A percentile compares a stretch with the other conserved stretches of the same genome.
These are phyloP conservation scores for Diabrotica balteata DNA, from an alignment of 2,888 invertebrate genomes.

Conservation along the genomic window DNA sequence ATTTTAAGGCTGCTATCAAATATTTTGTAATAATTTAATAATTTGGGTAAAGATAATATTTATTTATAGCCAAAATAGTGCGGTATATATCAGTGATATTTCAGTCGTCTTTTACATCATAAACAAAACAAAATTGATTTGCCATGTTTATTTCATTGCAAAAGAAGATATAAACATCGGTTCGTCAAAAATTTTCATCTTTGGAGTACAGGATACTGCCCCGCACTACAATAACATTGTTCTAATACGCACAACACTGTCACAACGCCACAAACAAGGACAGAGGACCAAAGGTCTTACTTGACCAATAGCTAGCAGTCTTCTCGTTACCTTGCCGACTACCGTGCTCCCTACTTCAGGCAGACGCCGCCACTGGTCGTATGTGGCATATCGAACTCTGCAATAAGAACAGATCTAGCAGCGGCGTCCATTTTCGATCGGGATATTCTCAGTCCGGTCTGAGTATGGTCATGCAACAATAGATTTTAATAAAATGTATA, in stretches of 20 bases:
- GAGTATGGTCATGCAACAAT: not conserved
- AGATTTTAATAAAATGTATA: not conserved
- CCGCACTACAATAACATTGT: constrained; percentile 56
- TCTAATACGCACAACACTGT: constrained; percentile 60
- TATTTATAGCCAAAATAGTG: too few species aligned
- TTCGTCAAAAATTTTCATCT: constrained; percentile 5
- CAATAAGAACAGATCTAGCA: constrained; percentile 68
- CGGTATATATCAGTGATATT: too few species aligned
- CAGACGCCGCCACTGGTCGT: constrained; percentile 63
- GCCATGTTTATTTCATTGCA: too few species aligned
- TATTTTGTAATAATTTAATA: not conserved
- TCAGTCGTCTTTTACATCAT: too few species aligned
- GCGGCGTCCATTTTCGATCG: constrained; percentile 60
- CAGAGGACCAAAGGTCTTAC: constrained; percentile 57
- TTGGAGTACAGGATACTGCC: constrained; percentile 32
- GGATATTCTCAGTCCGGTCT: constrained; percentile 3
- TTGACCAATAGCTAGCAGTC: constrained; percentile 67
- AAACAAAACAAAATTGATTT: too few species aligned
- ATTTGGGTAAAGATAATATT: not conserved
- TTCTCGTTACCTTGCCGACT: constrained; percentile 66
- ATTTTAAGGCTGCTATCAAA: constrained; percentile 1
- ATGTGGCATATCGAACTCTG: constrained; percentile 63
- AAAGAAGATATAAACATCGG: not conserved
- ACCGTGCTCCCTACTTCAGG: constrained; percentile 64
- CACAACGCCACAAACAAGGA: constrained; percentile 62